Conservation (phyloP, 2,797 vertebrate species). For the Anas georgica region DNA sequence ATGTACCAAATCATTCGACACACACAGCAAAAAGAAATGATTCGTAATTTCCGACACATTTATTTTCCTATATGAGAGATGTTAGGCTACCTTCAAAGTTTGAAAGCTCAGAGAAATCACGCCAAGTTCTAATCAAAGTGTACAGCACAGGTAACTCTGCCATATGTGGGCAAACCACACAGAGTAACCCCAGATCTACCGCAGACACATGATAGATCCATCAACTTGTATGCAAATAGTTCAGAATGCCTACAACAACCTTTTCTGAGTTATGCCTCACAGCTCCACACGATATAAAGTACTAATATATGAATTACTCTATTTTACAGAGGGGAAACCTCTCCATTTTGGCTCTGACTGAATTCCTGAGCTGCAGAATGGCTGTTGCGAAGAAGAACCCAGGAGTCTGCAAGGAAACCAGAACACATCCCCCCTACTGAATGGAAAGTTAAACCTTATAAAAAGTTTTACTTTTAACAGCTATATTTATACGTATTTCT, state of each 20-base stretch:
- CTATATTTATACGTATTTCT: background rate
- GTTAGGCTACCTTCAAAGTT: background rate
- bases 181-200: background rate
- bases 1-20: background rate
- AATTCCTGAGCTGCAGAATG: background rate
- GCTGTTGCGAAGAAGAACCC: background rate
- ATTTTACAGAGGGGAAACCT: background rate
- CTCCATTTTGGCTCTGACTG: background rate
- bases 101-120: background rate
- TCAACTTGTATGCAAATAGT: background rate
- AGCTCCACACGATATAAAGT: background rate
- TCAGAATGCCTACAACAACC: background rate
- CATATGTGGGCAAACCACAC: background rate
- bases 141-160: background rate
- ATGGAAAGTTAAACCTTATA: background rate
- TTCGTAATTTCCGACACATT: background rate
- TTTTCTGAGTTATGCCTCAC: background rate
- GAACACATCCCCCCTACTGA: background rate
- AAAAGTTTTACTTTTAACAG: background rate
- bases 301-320: background rate
- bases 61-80: background rate
- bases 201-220: background rate
- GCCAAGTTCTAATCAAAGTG: background rate
- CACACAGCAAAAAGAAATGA: accelerated
- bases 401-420: background rate